These are phyloP conservation scores for Ceramica pisi DNA, from an alignment of 2,888 invertebrate genomes.

Conservation along the genomic window DNA sequence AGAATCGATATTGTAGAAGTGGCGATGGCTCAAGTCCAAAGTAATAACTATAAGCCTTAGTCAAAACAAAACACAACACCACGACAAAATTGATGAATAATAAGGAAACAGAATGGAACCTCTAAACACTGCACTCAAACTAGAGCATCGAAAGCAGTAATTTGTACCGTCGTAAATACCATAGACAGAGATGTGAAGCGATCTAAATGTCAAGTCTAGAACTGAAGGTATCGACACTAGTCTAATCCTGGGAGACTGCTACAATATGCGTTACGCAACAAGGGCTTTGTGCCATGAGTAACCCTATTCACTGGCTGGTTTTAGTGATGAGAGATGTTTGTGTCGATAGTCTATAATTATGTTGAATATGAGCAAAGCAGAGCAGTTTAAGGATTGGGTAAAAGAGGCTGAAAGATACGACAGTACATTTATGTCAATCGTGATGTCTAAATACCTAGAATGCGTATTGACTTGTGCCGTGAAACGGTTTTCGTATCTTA, in stretches of 20 bases:
- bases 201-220: constrained; percentile 67
- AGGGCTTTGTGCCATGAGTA: constrained; percentile 82
- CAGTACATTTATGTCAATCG: not conserved
- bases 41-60: not conserved
- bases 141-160: constrained; percentile 46
- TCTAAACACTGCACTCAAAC: constrained; percentile 34
- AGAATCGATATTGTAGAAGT: not conserved
- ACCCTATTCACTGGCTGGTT: constrained; percentile 75
- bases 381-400: not conserved
- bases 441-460: not conserved
- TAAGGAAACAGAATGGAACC: constrained; percentile 6
- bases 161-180: constrained; percentile 58
- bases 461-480: not conserved
- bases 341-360: constrained; percentile 16
- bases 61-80: constrained; percentile 18
- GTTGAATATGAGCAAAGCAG: not conserved
- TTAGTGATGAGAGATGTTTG: constrained; percentile 73
- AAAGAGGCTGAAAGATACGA: not conserved
- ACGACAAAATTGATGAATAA: not conserved
- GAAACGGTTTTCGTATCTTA: not conserved
- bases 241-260: constrained; percentile 75
- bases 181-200: constrained; percentile 56
- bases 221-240: constrained; percentile 70
- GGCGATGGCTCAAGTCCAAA: not conserved
- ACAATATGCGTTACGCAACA: constrained; percentile 85